These are phyloP conservation scores for Metopolophium dirhodum DNA, from an alignment of 1,140 invertebrate species.

Conservation along the genomic window DNA sequence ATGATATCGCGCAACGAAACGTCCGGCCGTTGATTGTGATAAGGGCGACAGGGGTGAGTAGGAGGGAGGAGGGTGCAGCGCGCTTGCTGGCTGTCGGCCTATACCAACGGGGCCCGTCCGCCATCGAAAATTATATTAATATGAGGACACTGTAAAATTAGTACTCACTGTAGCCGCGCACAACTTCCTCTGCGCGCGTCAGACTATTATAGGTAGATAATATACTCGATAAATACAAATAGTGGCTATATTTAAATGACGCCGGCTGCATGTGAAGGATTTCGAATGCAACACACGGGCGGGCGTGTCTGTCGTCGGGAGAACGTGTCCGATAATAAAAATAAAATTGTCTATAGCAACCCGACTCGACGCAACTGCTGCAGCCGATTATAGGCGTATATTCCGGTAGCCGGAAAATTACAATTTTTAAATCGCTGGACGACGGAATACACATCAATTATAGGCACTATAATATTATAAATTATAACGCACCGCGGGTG, in stretches of 20 bases:
- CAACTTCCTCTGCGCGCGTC: not conserved
- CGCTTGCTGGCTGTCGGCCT: not conserved
- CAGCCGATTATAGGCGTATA: no score
- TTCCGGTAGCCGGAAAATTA: not conserved
- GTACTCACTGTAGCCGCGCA: not conserved
- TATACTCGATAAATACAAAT: not conserved
- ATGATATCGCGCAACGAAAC: constrained; percentile 1
- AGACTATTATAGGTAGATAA: not conserved
- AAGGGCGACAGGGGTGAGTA: not conserved
- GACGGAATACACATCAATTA: not conserved
- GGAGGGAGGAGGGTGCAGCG: not conserved
- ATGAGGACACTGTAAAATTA: not conserved
- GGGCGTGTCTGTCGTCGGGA: not conserved
- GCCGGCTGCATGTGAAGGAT: not conserved
- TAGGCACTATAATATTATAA: not conserved
- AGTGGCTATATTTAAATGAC: constrained; percentile 42
- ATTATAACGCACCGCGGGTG: not conserved
- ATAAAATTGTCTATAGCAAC: not conserved
- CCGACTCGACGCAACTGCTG: not conserved
- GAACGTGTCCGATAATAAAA: constrained; percentile 1
- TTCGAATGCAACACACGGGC: not conserved
- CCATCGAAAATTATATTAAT: not conserved
- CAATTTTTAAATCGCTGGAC: not conserved
- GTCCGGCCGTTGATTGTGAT: not conserved
- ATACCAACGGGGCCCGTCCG: not conserved